Base-by-base conservation (phyloP, 2,888 invertebrate species). In the Dryobota labecula region DNA sequence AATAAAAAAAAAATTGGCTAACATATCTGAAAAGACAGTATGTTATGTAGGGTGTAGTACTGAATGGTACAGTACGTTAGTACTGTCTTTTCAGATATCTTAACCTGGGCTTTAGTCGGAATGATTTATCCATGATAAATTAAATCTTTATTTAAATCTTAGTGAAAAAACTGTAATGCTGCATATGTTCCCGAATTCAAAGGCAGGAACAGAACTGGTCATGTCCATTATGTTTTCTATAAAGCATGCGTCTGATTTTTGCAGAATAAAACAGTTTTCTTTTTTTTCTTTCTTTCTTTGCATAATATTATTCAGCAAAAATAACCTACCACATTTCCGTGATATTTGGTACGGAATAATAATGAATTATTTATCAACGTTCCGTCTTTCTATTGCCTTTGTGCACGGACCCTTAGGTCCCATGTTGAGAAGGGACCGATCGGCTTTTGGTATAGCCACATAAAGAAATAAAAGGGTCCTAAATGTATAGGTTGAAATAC, bases 291-390 rank as follows among this genome's bases (percentile, higher is more conserved):
- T 57, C 15, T 24, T 36, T 24, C 47, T 56, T 15, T 13, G 2
- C 11, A 27, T 27, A 41, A 38, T 7, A 11, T 11, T 13, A 27
- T 43, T 43, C 20, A 20, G 43, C 30, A 56, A 74, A 63, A 66
- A 64, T 73, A 73, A 56, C 65, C 68, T 49, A 53, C 36, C 47
- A 41, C 24, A 53, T 60, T 65, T 60, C 33, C n/a, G 54, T 24
- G 49, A 75, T 71, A 75, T 76, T 70, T 57, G 30, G 47, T 27
- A 36, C 18, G 38, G 45, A 33, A 70, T 51, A 64, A 38, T 47
- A 45, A 84, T 79, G 76, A 84, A 83, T 79, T 76, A 84, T 84
- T 76, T 73, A 84, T 76, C 57, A 73, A 38, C 43, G 18, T 38
- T 4, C 45, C 41, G 47, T 6, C 4, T 60, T 41, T 51, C 33